phyloP scores from a whole-genome alignment of 2,113 vertebrate species.

The Phaetusa simplex region DNA sequence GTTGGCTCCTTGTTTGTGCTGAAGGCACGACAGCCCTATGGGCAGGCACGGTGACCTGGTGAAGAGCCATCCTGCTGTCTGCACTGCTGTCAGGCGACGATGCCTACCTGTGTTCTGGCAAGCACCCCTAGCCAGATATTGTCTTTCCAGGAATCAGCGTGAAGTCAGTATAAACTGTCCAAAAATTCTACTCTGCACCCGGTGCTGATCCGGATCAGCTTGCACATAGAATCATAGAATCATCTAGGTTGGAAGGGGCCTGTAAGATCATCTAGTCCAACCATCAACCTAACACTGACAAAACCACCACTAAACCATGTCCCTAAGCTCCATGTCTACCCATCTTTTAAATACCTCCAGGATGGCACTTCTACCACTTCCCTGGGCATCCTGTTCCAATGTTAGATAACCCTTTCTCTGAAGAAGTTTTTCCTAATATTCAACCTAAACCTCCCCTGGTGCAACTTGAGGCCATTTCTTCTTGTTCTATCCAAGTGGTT shows the following conservation, averaged over 20 bases:
- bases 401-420: not conserved
- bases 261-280: not conserved
- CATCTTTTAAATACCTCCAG: not conserved
- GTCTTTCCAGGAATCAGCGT: accelerated
- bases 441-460: not conserved
- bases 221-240: not conserved
- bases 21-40: too few species aligned
- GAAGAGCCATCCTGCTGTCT: not conserved
- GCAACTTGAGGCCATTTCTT: not conserved
- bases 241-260: not conserved
- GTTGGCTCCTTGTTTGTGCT: not conserved
- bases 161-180: accelerated
- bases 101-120: not conserved
- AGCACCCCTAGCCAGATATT: accelerated
- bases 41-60: not conserved
- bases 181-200: not conserved
- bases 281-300: not conserved
- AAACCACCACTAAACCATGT: not conserved
- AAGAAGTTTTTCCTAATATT: not conserved
- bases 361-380: not conserved
- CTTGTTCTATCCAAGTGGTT: not conserved
- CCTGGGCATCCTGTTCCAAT: not conserved
- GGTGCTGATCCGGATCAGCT: not conserved
- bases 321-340: not conserved
- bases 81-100: not conserved